These are phyloP conservation scores for Florisuga fusca DNA, from an alignment of 2,797 vertebrate genomes.

Conservation along the genomic window DNA sequence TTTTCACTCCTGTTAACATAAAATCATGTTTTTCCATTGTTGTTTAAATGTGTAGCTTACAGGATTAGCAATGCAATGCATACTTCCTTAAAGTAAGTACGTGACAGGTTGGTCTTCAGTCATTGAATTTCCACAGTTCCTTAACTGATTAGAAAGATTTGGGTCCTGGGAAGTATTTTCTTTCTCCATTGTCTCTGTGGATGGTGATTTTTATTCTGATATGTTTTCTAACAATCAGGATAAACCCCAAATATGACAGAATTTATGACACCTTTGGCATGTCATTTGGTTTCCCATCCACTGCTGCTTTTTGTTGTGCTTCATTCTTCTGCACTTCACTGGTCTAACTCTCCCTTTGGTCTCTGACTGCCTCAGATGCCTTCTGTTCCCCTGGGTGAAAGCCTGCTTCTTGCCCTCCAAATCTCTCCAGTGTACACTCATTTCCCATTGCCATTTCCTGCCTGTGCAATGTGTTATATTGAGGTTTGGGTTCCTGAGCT, in stretches of 20 bases:
- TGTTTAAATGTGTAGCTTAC: background rate
- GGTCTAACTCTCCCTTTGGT: background rate
- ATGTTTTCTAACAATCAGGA: background rate
- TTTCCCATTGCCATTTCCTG: constrained; percentile 45
- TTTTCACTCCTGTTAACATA: background rate
- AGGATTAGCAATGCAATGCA: background rate
- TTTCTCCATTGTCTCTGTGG: background rate
- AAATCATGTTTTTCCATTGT: background rate
- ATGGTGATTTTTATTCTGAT: background rate
- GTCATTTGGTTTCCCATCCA: background rate
- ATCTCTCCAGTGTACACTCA: background rate
- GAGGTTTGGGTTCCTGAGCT: background rate
- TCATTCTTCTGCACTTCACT: background rate
- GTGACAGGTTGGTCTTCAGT: background rate
- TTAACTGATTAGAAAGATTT: background rate
- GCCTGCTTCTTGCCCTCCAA: background rate
- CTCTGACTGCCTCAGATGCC: background rate
- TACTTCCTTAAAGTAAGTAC: background rate
- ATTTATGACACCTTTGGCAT: background rate
- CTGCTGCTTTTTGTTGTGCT: background rate
- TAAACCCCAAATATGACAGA: background rate
- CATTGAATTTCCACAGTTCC: background rate
- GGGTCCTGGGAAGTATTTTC: background rate
- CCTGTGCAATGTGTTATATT: background rate
- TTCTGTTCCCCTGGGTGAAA: background rate